Conservation (phyloP, 2,888 invertebrate species). For the Dicyrtomina minuta region DNA sequence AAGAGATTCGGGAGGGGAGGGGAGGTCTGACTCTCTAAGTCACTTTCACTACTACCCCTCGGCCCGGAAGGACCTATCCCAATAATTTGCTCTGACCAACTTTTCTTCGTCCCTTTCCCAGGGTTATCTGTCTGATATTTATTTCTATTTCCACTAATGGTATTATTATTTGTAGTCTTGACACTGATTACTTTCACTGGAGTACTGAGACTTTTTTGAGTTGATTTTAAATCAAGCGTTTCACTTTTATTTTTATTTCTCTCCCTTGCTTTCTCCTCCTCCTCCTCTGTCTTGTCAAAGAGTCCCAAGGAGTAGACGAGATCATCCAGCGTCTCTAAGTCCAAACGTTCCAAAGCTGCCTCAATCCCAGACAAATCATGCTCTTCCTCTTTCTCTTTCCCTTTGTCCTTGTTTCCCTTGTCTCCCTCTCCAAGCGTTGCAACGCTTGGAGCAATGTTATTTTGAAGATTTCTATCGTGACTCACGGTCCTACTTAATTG, state of each 20-base stretch:
- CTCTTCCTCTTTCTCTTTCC: too few relatives aligned
- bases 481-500: slow-evolving; percentile 11
- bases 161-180: background rate
- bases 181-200: background rate
- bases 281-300: slow-evolving; percentile 10
- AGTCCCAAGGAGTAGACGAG: slow-evolving; percentile 33
- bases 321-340: slow-evolving; percentile 47
- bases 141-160: background rate
- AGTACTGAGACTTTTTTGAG: background rate
- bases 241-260: background rate
- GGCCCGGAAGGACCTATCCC: background rate
- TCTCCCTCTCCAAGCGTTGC: background rate
- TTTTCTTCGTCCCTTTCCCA: too few relatives aligned
- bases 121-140: too few relatives aligned
- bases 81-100: too few relatives aligned
- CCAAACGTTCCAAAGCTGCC: slow-evolving; percentile 48
- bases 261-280: background rate
- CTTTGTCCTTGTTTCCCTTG: background rate
- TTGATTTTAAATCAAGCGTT: background rate
- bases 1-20: slow-evolving; percentile 4
- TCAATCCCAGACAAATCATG: slow-evolving; percentile 45
- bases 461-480: background rate
- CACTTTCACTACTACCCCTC: background rate
- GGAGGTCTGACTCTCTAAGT: slow-evolving; percentile 3
- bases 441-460: background rate